phyloP scores from a whole-genome alignment of 2,888 invertebrate species.

The Gymnoscelis rufifasciata region DNA sequence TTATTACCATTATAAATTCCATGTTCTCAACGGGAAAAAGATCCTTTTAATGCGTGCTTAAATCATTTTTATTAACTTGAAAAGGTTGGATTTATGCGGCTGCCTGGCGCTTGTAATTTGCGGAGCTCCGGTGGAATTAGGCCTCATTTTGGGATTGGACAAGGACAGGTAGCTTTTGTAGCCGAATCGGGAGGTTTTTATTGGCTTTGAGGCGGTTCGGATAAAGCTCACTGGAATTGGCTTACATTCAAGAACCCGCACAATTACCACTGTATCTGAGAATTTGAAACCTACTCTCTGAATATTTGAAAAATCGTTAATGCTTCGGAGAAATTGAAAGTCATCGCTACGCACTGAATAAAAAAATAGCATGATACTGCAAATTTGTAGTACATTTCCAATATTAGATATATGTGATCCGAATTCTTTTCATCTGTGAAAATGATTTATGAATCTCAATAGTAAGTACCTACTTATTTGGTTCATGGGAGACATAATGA shows the following conservation, averaged over 20 bases:
- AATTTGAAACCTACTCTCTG: not conserved
- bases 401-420: too few species aligned
- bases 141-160: slow-evolving; percentile 25
- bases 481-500: too few species aligned
- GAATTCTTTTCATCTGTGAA: too few species aligned
- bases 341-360: too few species aligned
- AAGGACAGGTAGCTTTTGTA: slow-evolving; percentile 16
- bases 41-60: slow-evolving; percentile 70
- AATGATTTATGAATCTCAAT: too few species aligned
- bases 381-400: too few species aligned
- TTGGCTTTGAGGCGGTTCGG: slow-evolving; percentile 1
- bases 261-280: not conserved
- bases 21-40: slow-evolving; percentile 58
- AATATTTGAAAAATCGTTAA: not conserved
- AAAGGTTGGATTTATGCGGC: slow-evolving; percentile 70
- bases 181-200: slow-evolving; percentile 6
- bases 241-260: not conserved
- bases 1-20: slow-evolving; percentile 67
- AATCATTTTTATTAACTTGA: slow-evolving; percentile 76
- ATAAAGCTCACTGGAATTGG: not conserved
- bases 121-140: slow-evolving; percentile 49
- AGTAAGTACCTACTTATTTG: too few species aligned
- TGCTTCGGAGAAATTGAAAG: too few species aligned
- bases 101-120: slow-evolving; percentile 59
- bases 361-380: too few species aligned